phyloP scores from a whole-genome alignment of 2,888 invertebrate genomes.

The Idaea straminata region DNA sequence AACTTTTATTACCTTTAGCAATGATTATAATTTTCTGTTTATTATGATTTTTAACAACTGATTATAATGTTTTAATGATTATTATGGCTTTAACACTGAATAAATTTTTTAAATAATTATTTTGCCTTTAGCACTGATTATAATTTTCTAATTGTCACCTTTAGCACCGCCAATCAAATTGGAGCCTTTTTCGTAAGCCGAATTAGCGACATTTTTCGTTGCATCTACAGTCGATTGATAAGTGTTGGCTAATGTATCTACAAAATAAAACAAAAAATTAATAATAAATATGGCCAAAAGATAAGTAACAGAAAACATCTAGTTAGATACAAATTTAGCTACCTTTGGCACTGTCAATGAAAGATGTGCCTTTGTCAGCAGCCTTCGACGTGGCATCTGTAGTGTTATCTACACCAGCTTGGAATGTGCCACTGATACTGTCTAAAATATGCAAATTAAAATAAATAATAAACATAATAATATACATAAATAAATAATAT shows the following conservation, averaged over 20 bases:
- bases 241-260: slow-evolving; percentile 39
- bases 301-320: not conserved
- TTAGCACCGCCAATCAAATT: slow-evolving; percentile 43
- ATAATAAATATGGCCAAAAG: not conserved
- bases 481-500: too few relatives aligned
- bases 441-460: slow-evolving; percentile 29
- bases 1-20: not conserved
- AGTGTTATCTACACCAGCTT: slow-evolving; percentile 43
- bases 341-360: slow-evolving; percentile 40
- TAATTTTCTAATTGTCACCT: slow-evolving; percentile 30
- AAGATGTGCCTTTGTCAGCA: slow-evolving; percentile 42
- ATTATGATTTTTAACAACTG: not conserved
- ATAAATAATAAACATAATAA: too few relatives aligned
- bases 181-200: slow-evolving; percentile 45
- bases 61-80: not conserved
- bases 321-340: slow-evolving; percentile 13
- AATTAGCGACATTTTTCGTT: slow-evolving; percentile 46
- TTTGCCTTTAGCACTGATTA: slow-evolving; percentile 8
- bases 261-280: slow-evolving; percentile 11
- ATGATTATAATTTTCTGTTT: not conserved
- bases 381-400: slow-evolving; percentile 47
- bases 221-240: slow-evolving; percentile 44
- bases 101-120: not conserved
- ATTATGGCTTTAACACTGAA: too few relatives aligned
- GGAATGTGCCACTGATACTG: slow-evolving; percentile 39